phyloP scores from a whole-genome alignment of 2,888 invertebrate genomes.

The Epirrita christyi region DNA sequence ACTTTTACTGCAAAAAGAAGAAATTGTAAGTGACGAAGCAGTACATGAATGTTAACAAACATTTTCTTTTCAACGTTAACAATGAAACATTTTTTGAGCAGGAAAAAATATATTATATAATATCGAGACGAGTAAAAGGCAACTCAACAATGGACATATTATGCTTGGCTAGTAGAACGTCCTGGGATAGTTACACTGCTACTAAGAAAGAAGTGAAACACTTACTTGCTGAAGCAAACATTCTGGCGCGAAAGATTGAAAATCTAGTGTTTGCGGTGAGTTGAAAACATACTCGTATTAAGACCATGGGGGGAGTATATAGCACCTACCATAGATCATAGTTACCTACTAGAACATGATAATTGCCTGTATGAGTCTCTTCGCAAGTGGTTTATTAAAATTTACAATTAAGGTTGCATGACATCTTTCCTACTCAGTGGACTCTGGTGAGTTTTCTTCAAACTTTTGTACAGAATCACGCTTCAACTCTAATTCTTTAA shows the following conservation, averaged over 20 bases:
- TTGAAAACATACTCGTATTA: conserved; percentile 57
- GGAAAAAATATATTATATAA: conserved; percentile 57
- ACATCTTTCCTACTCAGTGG: too few species aligned
- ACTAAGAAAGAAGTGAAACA: conserved; percentile 56
- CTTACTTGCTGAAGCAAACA: conserved; percentile 51
- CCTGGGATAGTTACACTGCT: conserved; percentile 22
- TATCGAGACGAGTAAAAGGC: conserved; percentile 42
- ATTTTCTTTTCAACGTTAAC: too few species aligned
- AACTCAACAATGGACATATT: conserved; percentile 39
- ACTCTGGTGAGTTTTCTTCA: too few species aligned
- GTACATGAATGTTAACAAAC: too few species aligned
- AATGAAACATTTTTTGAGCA: conserved; percentile 38
- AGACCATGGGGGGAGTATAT: too few species aligned
- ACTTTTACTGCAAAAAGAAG: conserved; percentile 59
- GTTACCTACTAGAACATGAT: too few species aligned
- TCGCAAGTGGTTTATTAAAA: too few species aligned
- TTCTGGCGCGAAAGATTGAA: conserved; percentile 48
- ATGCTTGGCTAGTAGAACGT: conserved; percentile 24
- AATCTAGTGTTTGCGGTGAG: conserved; percentile 56
- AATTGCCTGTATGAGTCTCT: too few species aligned
- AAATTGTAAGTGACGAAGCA: conserved; percentile 54
- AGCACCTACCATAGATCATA: too few species aligned
- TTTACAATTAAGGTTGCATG: too few species aligned
- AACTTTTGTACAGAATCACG: too few species aligned
- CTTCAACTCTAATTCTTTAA: too few species aligned